Base-by-base conservation (phyloP, 2,888 invertebrate species). In the Eupeodes luniger region DNA sequence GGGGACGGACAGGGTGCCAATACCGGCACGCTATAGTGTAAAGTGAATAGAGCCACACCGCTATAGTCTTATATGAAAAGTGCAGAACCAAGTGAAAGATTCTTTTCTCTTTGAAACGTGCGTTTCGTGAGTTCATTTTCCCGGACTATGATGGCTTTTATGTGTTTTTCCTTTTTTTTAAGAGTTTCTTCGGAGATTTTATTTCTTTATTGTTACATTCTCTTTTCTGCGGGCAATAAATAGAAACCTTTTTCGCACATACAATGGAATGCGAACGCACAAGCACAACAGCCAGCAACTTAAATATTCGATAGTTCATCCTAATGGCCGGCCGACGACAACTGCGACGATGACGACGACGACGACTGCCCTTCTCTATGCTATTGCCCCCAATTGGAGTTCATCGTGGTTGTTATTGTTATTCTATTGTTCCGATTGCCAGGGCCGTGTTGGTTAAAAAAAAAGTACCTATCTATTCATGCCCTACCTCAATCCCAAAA, bases 401-500 rank as follows among this genome's bases (percentile, higher is more conserved):
- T 70, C 74, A 75, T 79, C 47, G 49, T 49, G 14, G 27, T 62
- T 64, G 36, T 64, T 47, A 44, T 66, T 55, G 55, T 55, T 55
- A n/a, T 53, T 16, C 11, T 19, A 5, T 59, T 12, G 47, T 14
- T 19, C 10, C 49, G 19, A 72, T 79, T 70, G 70, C 70, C 77
- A 81, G 72, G 64, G 66, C 72, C 61, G 53, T 80, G 57, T 27
- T 62, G 57, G 47, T 61, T 53, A 44, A 72, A 76, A 81, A 62
- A 27, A 27, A 3, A 27, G 27, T 27, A 27, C 27, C 27, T 27
- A 88, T 88, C 1, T 69, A 51, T 61, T 44, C 67, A 36, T 81
- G 85, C 61, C 87, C 87, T 88, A 88, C 87, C 87, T 88, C 87
- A 88, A 88, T 81, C 59, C 66, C 27, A 84, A 77, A 88, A 88